A percentile compares a stretch with the other conserved stretches of the same genome.
Evolutionary conservation across 2,113 vertebrate species (phyloP).

Genomic region (Oryzias curvinotus): DNA sequence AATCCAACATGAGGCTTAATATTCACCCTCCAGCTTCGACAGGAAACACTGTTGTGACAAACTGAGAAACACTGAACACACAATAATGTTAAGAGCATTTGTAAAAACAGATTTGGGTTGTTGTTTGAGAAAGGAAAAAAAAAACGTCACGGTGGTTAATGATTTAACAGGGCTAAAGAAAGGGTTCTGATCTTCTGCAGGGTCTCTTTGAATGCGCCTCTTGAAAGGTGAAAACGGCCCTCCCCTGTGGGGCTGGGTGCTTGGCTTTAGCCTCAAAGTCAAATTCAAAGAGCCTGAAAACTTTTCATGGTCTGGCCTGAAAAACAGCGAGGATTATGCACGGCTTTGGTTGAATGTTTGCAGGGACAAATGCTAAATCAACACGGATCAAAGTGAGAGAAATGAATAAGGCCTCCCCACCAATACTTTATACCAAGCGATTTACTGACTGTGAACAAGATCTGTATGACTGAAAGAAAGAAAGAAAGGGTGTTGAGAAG

Average conservation of each 20-base stretch:
- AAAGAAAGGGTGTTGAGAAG: background rate
- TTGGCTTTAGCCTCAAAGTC: slow-evolving; percentile 52
- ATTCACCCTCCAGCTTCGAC: too few species aligned
- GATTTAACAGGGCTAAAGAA: slow-evolving; percentile 47
- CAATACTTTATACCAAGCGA: slow-evolving; percentile 19
- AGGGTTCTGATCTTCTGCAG: slow-evolving; percentile 53
- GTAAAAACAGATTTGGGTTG: slow-evolving; percentile 32
- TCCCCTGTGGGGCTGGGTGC: slow-evolving; percentile 39
- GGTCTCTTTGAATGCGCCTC: slow-evolving; percentile 45
- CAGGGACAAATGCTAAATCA: slow-evolving; percentile 39
- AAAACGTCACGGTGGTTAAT: slow-evolving; percentile 24
- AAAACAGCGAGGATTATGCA: slow-evolving; percentile 37
- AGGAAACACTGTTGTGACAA: too few species aligned
- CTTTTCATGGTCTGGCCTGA: slow-evolving; percentile 38
- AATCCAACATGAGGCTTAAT: too few species aligned
- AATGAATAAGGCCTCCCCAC: slow-evolving; percentile 20
- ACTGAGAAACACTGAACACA: background rate
- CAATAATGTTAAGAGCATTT: slow-evolving; percentile 4
- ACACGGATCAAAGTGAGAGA: slow-evolving; percentile 49
- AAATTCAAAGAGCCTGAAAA: slow-evolving; percentile 48
- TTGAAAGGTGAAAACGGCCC: slow-evolving; percentile 39
- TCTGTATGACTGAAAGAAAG: background rate
- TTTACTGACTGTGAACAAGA: background rate
- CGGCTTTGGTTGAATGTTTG: slow-evolving; percentile 36
- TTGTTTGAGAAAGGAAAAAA: slow-evolving; percentile 31